Conservation (phyloP, 1,140 invertebrate species). For the Cydia pomonella region DNA sequence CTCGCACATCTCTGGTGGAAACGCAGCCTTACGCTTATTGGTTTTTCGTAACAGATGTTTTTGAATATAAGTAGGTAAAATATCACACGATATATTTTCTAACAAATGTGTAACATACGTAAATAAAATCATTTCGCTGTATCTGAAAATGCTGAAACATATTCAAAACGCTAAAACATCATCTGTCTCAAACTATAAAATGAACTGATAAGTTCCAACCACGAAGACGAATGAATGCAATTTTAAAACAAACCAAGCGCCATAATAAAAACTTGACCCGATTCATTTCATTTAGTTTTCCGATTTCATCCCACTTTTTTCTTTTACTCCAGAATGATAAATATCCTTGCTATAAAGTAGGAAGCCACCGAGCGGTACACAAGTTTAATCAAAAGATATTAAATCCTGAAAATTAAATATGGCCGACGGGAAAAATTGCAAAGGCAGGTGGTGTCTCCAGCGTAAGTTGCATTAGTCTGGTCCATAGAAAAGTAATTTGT, state of each 20-base stretch:
- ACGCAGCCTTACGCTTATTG: too few relatives aligned
- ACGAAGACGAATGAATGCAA: neutral
- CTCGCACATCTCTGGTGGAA: too few relatives aligned
- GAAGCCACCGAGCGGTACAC: slow-evolving; percentile 3
- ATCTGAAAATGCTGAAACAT: too few relatives aligned
- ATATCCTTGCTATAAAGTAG: neutral
- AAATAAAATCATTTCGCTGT: too few relatives aligned
- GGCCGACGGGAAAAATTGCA: neutral
- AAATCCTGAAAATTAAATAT: slow-evolving; percentile 19
- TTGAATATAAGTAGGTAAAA: too few relatives aligned
- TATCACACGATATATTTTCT: too few relatives aligned
- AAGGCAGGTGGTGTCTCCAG: neutral
- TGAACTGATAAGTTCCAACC: neutral
- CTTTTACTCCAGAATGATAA: neutral
- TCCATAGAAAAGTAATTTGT: neutral
- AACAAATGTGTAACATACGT: too few relatives aligned
- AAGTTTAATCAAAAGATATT: slow-evolving; percentile 20
- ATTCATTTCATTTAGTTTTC: neutral
- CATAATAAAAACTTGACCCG: neutral
- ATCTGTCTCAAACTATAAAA: too few relatives aligned
- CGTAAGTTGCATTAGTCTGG: neutral
- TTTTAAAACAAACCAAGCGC: neutral
- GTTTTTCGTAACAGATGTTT: too few relatives aligned
- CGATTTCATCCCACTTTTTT: neutral
- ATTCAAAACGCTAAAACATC: too few relatives aligned